A percentile compares a stretch with the other conserved stretches of the same genome.
phyloP scores from a whole-genome alignment of 2,113 vertebrate genomes.

The Terrapene triunguis region DNA sequence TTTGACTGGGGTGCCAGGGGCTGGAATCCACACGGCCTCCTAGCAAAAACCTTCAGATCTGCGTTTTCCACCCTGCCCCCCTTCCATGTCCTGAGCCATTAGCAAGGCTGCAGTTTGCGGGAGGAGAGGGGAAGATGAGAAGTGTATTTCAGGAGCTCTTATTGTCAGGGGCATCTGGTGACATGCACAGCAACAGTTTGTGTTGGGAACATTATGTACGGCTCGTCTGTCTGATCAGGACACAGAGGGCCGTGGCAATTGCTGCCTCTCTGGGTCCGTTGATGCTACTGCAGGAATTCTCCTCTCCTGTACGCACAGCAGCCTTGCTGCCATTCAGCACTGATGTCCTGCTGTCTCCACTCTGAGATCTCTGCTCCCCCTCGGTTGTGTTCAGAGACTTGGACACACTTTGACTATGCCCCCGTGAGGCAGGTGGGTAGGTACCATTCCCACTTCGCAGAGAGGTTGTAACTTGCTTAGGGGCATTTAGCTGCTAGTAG shows the following conservation, averaged over 20 bases:
- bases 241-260: background rate
- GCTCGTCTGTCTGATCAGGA: fast-evolving
- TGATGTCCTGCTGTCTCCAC: no score
- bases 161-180: background rate
- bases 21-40: background rate
- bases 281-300: background rate
- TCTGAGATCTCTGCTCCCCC: background rate
- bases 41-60: background rate
- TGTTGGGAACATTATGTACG: fast-evolving
- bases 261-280: background rate
- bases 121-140: background rate
- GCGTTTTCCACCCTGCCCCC: background rate
- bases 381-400: background rate
- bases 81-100: background rate
- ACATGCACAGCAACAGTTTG: background rate
- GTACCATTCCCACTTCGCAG: background rate
- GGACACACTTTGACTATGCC: conserved; percentile 39
- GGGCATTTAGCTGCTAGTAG: fast-evolving
- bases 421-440: background rate
- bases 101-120: background rate
- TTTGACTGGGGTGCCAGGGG: background rate
- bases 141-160: background rate
- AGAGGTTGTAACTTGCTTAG: background rate
- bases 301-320: background rate
- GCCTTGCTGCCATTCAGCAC: fast-evolving